Base-by-base conservation (phyloP, 2,797 vertebrate species). In the Eupleurogrammus muticus region DNA sequence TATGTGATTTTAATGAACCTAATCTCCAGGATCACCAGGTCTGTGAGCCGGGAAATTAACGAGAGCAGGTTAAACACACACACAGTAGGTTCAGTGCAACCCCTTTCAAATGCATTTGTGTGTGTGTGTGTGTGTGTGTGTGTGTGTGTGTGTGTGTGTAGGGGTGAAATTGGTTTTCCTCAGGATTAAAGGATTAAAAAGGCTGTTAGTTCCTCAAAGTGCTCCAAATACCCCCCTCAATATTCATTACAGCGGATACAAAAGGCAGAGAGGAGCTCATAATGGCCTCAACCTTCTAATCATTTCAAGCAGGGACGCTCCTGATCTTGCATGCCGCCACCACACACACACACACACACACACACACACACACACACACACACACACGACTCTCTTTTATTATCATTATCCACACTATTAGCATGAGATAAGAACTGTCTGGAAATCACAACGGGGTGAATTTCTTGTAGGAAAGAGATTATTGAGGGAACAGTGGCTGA, bases 131-230 rank as follows among this genome's bases (percentile, higher is more conserved):
- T 53, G 77, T 60, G 69, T 58, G 73, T 28, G 77, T 73, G 79
- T 56, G 73, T 68, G 79, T 61, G 66, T 69, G 64, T 80, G 81
- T 83, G 80, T 88, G 87, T 90, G 85, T 89, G 34, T 81, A 66
- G 64, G 89, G 77, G 88, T 91, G 96, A 96, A 97, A 97, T 97
- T 96, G 95, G 90, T 95, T 97, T 97, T 97, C 93, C 94, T 92
- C 90, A 93, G 96, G 96, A 97, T 97, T 97, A 97, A 96, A 94
- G 95, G 96, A 97, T 97, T 97, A 97, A 94, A 86, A 86, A 94
- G 90, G 81, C 90, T 95, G 93, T 95, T 97, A 96, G 96, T 93
- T 96, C 96, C 95, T 96, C 94, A 94, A 96, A 97, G 94, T 96
- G 93, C 94, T 95, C 94, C 95, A 95, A 96, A 95, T 93, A 93